Evolutionary conservation across 2,113 vertebrate genomes (phyloP), one percentile per base, ranked within the genome.

Genomic region (Percopsis transmontana): DNA sequence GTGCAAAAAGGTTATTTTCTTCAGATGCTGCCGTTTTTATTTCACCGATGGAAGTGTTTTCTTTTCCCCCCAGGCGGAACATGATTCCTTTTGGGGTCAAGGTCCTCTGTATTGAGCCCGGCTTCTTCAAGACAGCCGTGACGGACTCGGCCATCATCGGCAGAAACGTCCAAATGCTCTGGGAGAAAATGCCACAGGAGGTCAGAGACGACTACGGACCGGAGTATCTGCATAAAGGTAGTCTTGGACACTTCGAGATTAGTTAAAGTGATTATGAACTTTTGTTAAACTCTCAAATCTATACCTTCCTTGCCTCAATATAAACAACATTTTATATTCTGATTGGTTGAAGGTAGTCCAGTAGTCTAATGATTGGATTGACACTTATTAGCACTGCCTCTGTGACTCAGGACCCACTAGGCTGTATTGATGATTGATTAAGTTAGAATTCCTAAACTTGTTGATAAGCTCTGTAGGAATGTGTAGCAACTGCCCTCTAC

Each of bases 71-170:
- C 42, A 95, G 94, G 88, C 68, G 85, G 52, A 83, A 90, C 16
- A 90, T 95, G 89, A 63, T 56, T 2, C 76, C 80, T 3, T 98
- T 94, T 44, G 93, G 93, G 9, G 89, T 96, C 44, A 94, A 94
- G 76, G 92, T 95, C 64, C 88, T 93, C 62, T 89, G 92, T 77
- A 91, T 91, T 21, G 89, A 94, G 75, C 92, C 92, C 0, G 85
- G 85, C 19, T 95, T 93, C 85, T 95, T 93, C 88, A 92, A 92
- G 63, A 91, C 90, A 23, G 85, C 60, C 20, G 20, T 88, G 65
- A 89, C 84, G 1, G 85, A 90, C 63, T 1, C 70, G 23, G 74
- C 27, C 1, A n/a, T 89, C 18, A 68, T 89, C 0, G 27, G 78
- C 61, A 90, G 67, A 14, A 58, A 81, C 10, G n/a, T 83, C 16